Evolutionary conservation across 2,113 vertebrate genomes (phyloP).

Genomic region (Anarrhichthys ocellatus): DNA sequence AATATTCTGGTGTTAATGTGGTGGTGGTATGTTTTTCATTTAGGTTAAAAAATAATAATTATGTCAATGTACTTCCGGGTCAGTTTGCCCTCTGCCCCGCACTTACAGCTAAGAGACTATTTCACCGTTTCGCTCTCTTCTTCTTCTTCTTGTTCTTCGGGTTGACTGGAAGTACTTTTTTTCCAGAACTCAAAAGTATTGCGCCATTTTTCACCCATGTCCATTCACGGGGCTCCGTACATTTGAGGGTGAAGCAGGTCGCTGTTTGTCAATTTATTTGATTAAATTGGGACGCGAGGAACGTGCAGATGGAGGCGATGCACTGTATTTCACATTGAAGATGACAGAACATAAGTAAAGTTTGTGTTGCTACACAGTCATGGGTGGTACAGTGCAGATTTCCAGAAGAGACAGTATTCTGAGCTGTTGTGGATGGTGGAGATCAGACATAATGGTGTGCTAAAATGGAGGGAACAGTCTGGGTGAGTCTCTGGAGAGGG

Average conservation of each 20-base stretch:
- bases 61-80: not conserved
- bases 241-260: not conserved
- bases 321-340: not conserved
- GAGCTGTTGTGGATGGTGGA: constrained; percentile 13
- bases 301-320: not conserved
- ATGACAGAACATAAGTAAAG: not conserved
- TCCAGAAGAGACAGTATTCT: not conserved
- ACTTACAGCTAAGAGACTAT: not conserved
- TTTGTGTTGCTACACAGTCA: not conserved
- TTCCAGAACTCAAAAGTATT: not conserved
- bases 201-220: not conserved
- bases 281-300: not conserved
- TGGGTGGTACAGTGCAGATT: not conserved
- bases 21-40: not conserved
- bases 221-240: not conserved
- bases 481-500: constrained; percentile 66
- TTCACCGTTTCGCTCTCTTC: not conserved
- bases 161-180: not conserved
- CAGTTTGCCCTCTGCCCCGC: not conserved
- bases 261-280: not conserved
- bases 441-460: constrained; percentile 58
- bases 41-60: not conserved
- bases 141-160: not conserved
- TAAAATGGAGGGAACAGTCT: constrained; percentile 79
- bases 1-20: not conserved